Base-by-base conservation (phyloP, 2,888 invertebrate genomes). In the Cheilosia grossa region DNA sequence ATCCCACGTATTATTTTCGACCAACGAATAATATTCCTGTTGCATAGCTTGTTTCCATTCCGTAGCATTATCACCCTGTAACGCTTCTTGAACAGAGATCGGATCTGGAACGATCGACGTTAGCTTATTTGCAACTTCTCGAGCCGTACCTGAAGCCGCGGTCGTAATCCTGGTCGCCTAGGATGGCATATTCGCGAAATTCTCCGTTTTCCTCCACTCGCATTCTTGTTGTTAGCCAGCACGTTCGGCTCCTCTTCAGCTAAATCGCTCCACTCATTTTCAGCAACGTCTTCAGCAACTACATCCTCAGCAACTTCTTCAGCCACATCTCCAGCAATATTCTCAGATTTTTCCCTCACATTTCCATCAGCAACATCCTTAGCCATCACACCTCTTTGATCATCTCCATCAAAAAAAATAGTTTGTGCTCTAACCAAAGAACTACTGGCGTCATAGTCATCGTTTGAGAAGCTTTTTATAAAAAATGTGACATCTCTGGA, bases 1-100 rank as follows among this genome's bases (percentile, higher is more conserved):
- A 6, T 75, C 82, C 89, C 89, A 88, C 4, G 88, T 87, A 21
- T 81, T 47, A 58, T 88, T 88, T 61, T 87, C 86, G 24, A 87
- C 79, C 15, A 89, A 67, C 9, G 88, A 87, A 27, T 66, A 69
- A 53, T 87, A 88, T 70, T 87, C 87, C 30, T 53, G 15, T 30
- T 61, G 27, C 87, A 88, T 89, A 27, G 89, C 89, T 56, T 78
- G 59, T 53, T 67, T 75, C 87, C 82, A 87, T n/a, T 72, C 59
- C 15, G n/a, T 33, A 7, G 47, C 59, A 30, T 75, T 44, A 51
- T 80, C 63, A 58, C 70, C 21, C 4, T 70, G 24, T 15, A 86
- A 27, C 44, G 81, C 63, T 51, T 74, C 85, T 47, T 47, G 17
- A 21, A 87, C 77, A 6, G 58, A 61, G 24, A 33, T 27, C 0